Conservation (phyloP, 1,140 invertebrate genomes). For the Acyrthosiphon pisum region DNA sequence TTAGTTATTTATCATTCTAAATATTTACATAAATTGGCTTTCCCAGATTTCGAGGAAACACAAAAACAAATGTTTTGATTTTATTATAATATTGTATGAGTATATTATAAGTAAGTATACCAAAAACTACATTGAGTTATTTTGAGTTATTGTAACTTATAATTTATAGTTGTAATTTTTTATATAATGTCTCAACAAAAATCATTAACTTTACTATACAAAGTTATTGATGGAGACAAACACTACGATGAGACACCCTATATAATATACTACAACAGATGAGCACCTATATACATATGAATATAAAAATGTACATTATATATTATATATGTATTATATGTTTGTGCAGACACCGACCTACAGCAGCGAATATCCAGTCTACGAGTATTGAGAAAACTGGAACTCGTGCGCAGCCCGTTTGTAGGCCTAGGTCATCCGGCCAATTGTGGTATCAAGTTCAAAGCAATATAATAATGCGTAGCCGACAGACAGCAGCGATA, state of each 20-base stretch:
- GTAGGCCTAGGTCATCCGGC: constrained; percentile 48
- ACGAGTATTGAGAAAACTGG: constrained; percentile 21
- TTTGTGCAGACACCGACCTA: not conserved
- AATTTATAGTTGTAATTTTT: not conserved
- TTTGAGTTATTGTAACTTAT: too few relatives aligned
- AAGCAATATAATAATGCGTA: constrained; percentile 40
- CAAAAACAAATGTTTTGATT: not conserved
- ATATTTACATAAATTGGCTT: not conserved
- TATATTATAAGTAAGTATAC: not conserved
- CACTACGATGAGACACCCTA: not conserved
- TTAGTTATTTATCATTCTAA: not conserved
- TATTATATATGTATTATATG: not conserved
- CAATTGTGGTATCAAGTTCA: constrained; percentile 51
- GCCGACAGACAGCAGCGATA: not conserved
- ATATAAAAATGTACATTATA: not conserved
- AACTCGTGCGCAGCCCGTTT: constrained; percentile 13
- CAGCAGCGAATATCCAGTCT: not conserved
- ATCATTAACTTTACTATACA: not conserved
- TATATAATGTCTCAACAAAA: not conserved
- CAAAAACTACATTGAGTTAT: not conserved
- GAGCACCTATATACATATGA: not conserved
- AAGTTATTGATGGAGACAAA: not conserved
- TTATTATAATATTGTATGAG: not conserved
- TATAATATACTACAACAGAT: not conserved
- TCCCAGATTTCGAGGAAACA: not conserved